Conservation (phyloP, 2,888 invertebrate genomes). For the Drosophila robusta region DNA sequence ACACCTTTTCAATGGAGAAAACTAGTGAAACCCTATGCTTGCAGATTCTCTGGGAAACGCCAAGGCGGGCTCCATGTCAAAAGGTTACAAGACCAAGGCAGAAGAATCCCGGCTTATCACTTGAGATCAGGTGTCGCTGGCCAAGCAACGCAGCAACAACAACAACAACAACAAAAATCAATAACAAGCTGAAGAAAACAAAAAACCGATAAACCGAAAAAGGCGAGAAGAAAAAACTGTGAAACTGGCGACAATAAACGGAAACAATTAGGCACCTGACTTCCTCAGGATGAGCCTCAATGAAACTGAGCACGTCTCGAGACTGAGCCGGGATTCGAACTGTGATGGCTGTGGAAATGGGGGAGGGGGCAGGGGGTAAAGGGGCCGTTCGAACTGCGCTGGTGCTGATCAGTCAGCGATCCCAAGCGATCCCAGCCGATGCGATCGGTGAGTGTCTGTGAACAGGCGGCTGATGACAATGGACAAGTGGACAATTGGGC, state of each 20-base stretch:
- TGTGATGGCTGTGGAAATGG: slow-evolving; percentile 3
- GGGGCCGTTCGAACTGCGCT: slow-evolving; percentile 19
- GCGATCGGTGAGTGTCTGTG: slow-evolving; percentile 7
- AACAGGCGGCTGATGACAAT: slow-evolving; percentile 33
- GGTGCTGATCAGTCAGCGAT: slow-evolving; percentile 40
- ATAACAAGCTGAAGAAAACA: slow-evolving; percentile 36
- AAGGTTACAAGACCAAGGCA: slow-evolving; percentile 33
- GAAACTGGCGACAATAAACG: slow-evolving; percentile 68
- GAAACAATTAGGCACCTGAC: slow-evolving; percentile 85
- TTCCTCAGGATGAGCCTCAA: slow-evolving; percentile 82
- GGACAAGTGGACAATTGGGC: slow-evolving; percentile 28
- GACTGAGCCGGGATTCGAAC: slow-evolving; percentile 20
- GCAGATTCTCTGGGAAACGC: slow-evolving; percentile 37
- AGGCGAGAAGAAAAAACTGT: slow-evolving; percentile 31
- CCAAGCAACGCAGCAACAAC: slow-evolving; percentile 52
- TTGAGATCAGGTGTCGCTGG: slow-evolving; percentile 76
- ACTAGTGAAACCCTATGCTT: slow-evolving; percentile 47
- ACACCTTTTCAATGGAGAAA: slow-evolving; percentile 15
- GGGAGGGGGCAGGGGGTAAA: neutral
- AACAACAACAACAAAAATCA: slow-evolving; percentile 42
- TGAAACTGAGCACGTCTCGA: slow-evolving; percentile 52
- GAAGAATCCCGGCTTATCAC: slow-evolving; percentile 58
- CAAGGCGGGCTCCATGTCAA: slow-evolving; percentile 28
- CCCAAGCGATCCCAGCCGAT: slow-evolving; percentile 19
- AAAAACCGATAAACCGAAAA: slow-evolving; percentile 12